Evolutionary conservation across 1,140 invertebrate genomes (phyloP), one percentile per base, ranked within the genome.

Genomic region (Zaprionus gabonicus): DNA sequence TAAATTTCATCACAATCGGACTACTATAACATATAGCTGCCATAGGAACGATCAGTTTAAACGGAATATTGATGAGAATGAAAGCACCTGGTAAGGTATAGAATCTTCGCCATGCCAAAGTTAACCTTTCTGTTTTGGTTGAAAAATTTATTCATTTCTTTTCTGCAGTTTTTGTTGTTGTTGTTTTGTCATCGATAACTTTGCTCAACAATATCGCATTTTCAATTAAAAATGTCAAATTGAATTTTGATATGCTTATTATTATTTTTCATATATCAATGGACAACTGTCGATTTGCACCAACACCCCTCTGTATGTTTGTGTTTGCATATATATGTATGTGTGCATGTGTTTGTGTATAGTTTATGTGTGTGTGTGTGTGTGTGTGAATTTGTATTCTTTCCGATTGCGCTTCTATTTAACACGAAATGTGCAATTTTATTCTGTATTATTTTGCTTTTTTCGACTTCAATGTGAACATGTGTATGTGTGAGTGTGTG

Each of bases 391-490:
- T 41, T 13, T n/a, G 15, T 41, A 6, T 49, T 49, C n/a, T 23
- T 23, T 49, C 46, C 7, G n/a, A 5, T 17, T 20, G 7, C 44
- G 17, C 17, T 49, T 49, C 46, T 49, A 49, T 49, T 49, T 49
- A 49, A 49, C 46, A 49, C 46, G 20, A 20, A 49, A 49, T 49
- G 20, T 49, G 46, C 46, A 49, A 49, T 51, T 51, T 51, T 51
- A 51, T 51, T 51, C 17, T 51, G 20, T 23, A 17, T 51, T 51
- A 23, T 12, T 51, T 23, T 51, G 23, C 9, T 10, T 51, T 10
- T 20, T 5, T 13, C 46, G 20, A 51, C 46, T 51, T 25, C 46
- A 23, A 1, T 51, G 10, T 20, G 10, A 49, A 49, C 9, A 9
- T 9, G 6, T 49, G 2, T 10, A 10, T 9, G 9, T 6, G 0